Evolutionary conservation across 2,113 vertebrate genomes (phyloP).

Genomic region (Chionomys nivalis): DNA sequence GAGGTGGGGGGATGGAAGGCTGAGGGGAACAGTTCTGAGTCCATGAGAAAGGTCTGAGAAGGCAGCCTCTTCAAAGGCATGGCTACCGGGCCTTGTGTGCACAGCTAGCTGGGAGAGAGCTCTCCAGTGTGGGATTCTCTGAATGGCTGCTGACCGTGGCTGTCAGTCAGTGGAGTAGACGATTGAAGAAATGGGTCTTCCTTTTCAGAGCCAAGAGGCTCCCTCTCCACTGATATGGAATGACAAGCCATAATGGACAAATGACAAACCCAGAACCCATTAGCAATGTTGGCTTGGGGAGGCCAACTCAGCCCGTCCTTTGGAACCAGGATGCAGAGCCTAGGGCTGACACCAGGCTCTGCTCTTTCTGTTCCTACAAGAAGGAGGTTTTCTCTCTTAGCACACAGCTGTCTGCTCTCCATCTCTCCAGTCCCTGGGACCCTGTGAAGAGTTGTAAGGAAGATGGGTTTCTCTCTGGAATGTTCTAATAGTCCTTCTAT

Average conservation of each 20-base stretch:
- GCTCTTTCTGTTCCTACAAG: neutral
- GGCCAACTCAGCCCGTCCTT: neutral
- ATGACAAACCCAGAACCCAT: neutral
- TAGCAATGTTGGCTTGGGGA: neutral
- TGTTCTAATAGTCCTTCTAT: neutral
- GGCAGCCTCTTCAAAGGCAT: neutral
- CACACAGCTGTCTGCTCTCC: neutral
- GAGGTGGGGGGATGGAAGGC: neutral
- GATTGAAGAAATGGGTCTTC: neutral
- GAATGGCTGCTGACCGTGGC: neutral
- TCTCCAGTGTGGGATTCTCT: neutral
- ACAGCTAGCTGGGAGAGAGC: neutral
- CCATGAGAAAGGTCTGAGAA: neutral
- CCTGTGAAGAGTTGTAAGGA: neutral
- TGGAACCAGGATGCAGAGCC: neutral
- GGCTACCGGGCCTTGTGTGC: neutral
- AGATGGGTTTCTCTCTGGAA: neutral
- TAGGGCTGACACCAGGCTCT: neutral
- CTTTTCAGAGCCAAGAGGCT: conserved; percentile 1
- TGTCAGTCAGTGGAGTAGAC: neutral
- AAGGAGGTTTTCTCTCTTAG: neutral
- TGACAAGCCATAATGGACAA: neutral
- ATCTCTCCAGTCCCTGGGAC: neutral
- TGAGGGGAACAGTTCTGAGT: neutral
- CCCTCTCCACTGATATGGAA: neutral